A percentile compares a stretch with the other conserved stretches of the same genome.
Evolutionary conservation across 2,797 vertebrate species (phyloP).

Genomic region (Eospalax fontanierii): DNA sequence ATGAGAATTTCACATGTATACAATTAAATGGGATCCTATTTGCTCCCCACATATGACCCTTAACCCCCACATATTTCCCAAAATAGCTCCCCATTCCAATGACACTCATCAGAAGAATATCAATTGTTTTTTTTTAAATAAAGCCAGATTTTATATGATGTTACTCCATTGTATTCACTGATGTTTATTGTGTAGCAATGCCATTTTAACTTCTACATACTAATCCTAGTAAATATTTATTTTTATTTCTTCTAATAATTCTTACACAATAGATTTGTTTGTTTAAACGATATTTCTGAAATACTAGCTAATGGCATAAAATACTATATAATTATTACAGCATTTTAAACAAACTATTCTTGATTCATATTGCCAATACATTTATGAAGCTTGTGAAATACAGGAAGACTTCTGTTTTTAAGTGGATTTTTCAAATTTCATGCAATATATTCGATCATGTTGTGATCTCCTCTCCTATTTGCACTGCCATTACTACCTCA

Average conservation of each 20-base stretch:
- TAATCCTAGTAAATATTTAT: not conserved
- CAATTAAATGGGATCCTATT: too few relatives aligned
- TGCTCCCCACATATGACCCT: too few relatives aligned
- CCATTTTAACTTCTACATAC: not conserved
- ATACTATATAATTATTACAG: not conserved
- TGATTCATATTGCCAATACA: not conserved
- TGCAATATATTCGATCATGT: too few relatives aligned
- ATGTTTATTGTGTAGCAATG: not conserved
- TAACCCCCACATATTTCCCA: too few relatives aligned
- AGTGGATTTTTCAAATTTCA: too few relatives aligned
- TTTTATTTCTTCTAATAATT: not conserved
- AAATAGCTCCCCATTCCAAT: too few relatives aligned
- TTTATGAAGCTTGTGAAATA: not conserved
- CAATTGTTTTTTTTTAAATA: not conserved
- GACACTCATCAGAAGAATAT: too few relatives aligned
- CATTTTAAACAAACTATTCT: not conserved
- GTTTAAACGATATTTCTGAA: not conserved
- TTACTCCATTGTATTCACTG: not conserved
- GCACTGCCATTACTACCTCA: too few relatives aligned
- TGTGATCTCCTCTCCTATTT: too few relatives aligned
- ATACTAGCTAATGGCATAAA: not conserved
- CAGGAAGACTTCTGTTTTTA: not conserved
- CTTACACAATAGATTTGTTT: not conserved
- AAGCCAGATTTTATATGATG: not conserved
- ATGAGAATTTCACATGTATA: not conserved